These are phyloP conservation scores for Mus caroli DNA, from an alignment of 2,797 vertebrate genomes.

Conservation along the genomic window DNA sequence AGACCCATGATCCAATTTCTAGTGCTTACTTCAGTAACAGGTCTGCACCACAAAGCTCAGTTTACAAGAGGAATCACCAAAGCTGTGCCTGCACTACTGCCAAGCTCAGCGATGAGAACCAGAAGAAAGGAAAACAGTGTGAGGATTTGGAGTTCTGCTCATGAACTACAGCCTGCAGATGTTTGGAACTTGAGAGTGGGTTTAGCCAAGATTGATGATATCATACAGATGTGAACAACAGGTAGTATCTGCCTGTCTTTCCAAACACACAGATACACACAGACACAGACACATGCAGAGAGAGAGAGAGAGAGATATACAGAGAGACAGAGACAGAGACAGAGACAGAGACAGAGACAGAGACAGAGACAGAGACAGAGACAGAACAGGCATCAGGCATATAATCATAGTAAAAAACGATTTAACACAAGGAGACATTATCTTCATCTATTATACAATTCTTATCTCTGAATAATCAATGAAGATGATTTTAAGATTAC, in stretches of 20 bases:
- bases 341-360: not conserved
- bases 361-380: not conserved
- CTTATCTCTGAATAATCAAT: not conserved
- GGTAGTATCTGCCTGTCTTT: not conserved
- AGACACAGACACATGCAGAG: not conserved
- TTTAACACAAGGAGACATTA: not conserved
- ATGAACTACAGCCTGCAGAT: constrained; percentile 61
- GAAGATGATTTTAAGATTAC: not conserved
- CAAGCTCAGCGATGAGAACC: constrained; percentile 24
- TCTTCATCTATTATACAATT: not conserved
- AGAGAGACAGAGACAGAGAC: not conserved
- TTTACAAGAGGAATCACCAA: not conserved
- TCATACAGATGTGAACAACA: constrained; percentile 40
- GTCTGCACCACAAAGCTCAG: not conserved
- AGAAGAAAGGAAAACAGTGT: not conserved
- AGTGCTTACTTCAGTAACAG: not conserved
- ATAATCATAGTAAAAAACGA: not conserved
- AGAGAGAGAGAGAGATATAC: not conserved
- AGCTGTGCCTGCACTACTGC: rapidly evolving
- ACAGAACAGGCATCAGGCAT: not conserved
- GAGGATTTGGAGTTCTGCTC: constrained; percentile 19
- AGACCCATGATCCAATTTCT: not conserved
- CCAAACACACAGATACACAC: not conserved
- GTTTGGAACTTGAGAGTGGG: not conserved
- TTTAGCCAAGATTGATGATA: constrained; percentile 9